A percentile compares a stretch with the other conserved stretches of the same genome.
Conservation (phyloP, 2,797 vertebrate genomes). For the Phoeniculus purpureus region DNA sequence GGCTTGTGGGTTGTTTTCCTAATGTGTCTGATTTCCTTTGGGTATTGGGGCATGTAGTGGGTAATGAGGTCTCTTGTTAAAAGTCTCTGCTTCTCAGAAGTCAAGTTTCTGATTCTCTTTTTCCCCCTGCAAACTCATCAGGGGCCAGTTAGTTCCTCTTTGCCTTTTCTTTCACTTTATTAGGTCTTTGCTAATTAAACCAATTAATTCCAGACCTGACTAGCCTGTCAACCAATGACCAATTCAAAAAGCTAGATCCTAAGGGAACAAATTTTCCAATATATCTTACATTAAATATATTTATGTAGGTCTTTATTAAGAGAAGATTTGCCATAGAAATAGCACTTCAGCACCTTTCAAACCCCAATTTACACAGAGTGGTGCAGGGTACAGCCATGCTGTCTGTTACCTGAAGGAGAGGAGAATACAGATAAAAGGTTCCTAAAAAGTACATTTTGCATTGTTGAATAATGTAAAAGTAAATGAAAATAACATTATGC, state of each 20-base stretch:
- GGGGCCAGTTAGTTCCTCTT: no score
- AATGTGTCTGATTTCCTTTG: no score
- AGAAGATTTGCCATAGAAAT: background rate
- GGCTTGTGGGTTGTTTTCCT: no score
- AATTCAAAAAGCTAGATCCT: background rate
- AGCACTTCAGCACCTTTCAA: background rate
- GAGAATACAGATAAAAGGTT: background rate
- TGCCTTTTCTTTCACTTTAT: no score
- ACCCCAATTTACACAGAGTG: background rate
- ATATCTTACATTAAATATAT: background rate
- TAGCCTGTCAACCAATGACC: no score
- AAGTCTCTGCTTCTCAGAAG: no score
- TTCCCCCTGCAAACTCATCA: no score
- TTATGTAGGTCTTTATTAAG: background rate
- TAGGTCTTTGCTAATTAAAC: no score
- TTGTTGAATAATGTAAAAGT: background rate
- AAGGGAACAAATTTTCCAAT: background rate
- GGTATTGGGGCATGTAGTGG: no score
- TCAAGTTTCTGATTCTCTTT: no score
- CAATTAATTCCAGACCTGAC: no score
- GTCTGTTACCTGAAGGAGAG: background rate
- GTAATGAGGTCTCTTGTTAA: no score
- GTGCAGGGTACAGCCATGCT: accelerated
- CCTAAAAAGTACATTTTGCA: background rate
- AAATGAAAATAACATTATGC: background rate